phyloP scores from a whole-genome alignment of 2,113 vertebrate species.

The Salvelinus namaycush region DNA sequence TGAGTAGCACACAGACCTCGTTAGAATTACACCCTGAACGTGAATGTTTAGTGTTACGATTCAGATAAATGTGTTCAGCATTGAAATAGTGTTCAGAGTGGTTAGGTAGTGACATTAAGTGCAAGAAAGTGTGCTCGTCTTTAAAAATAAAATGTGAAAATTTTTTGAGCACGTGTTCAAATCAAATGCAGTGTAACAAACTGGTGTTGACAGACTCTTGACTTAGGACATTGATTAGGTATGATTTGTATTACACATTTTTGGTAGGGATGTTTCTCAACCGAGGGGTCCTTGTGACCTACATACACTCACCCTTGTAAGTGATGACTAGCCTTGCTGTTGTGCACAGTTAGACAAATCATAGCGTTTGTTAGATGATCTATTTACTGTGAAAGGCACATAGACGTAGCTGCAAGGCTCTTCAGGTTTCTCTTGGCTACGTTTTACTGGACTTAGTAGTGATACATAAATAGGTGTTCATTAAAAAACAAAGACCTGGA shows the following conservation, averaged over 20 bases:
- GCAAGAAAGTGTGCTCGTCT: no score
- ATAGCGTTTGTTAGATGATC: slow-evolving; percentile 10
- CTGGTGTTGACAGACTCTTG: not conserved
- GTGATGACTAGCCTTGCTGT: slow-evolving; percentile 14
- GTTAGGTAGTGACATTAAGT: no score
- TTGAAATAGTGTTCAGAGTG: not conserved
- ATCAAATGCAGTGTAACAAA: not conserved
- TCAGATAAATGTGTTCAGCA: not conserved
- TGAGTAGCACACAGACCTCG: no score
- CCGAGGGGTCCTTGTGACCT: not conserved
- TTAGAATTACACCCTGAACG: no score
- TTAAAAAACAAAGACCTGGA: not conserved
- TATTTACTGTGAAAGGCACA: slow-evolving; percentile 32
- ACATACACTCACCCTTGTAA: no score
- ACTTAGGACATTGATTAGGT: not conserved
- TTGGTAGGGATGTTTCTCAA: no score
- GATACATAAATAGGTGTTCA: slow-evolving; percentile 1
- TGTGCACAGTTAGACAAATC: not conserved
- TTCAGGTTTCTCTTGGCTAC: slow-evolving; percentile 16
- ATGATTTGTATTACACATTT: not conserved
- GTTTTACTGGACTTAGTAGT: slow-evolving; percentile 10
- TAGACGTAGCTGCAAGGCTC: slow-evolving; percentile 25
- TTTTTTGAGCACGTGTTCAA: not conserved
- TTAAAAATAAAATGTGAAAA: no score
- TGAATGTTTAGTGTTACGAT: no score